Evolutionary conservation across 2,113 vertebrate species (phyloP), one percentile per base, ranked within the genome.

Genomic region (Microtus montanus): DNA sequence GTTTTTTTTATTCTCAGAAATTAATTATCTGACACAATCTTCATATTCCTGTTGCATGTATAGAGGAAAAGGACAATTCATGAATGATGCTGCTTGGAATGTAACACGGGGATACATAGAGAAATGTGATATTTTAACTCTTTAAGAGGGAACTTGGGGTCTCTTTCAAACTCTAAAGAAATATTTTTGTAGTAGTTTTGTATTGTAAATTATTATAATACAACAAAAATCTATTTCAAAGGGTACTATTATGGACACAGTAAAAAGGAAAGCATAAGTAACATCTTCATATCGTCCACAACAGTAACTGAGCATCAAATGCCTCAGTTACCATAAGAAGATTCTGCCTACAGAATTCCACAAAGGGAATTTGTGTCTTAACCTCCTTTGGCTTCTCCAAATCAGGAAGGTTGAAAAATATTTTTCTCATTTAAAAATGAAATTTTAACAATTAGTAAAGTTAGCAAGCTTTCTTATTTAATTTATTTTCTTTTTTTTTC

Each of bases 331-430:
- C 19, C 22, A 83, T 75, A 74, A 28, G 58, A 75, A 68, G 30
- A 87, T 30, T 35, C 49, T 47, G 11, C 17, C 49, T 73, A 54
- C 41, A 95, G 73, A 7, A 61, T 91, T 93, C 24, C 22, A 91
- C 79, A 94, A 90, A 93, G 91, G 91, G 19, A 91, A 74, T 41
- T 3, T 11, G 49, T 33, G 7, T 87, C 77, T 93, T 64, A 84
- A 91, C 4, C 84, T 95, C 74, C 66, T 33, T 7, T 74, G 41
- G 54, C 74, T 52, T 94, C 84, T 84, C 22, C 2, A 58, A 74
- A 63, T 94, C 73, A 80, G 35, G 54, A 10, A 58, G 33, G 14
- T 5, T 58, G 78, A 54, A 54, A 24, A n/a, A 13, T 82, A 24
- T 19, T 20, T 58, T n/a, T 44, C 19, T n/a, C n/a, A n/a, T 24